Evolutionary conservation across 2,888 invertebrate genomes (phyloP), one percentile per base, ranked within the genome.

Genomic region (Idaea biselata): DNA sequence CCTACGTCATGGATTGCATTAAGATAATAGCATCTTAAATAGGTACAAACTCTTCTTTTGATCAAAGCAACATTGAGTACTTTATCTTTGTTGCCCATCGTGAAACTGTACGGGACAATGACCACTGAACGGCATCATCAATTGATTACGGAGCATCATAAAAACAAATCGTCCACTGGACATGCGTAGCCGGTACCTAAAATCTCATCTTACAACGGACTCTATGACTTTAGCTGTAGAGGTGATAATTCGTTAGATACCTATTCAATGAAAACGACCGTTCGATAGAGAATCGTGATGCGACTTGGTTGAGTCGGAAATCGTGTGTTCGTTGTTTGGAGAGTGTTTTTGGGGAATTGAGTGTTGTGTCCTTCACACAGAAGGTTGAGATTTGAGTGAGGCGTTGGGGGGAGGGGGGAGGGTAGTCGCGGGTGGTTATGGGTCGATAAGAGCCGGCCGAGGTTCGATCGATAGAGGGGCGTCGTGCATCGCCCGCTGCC

Each of bases 121-220:
- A 25, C 72, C 66, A 44, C 44, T 44, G 44, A 44, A 44, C 8
- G 44, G 14, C 44, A 44, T 44, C 44, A 44, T 7, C 44, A 44
- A 44, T 44, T 14, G 44, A 44, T 44, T 44, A 44, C 44, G 44
- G 70, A 69, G 75, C 75, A 75, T 77, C 76, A 76, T 80, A 81
- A 83, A 83, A 83, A 84, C 79, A 82, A 83, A 81, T 81, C 76
- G 76, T 76, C 76, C 74, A 44, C 74, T 75, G 87, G 89, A 91
- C 92, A 91, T 91, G 91, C 92, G 92, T 92, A 87, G 79, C 84
- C 80, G 79, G 81, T 79, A 79, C 79, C 77, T 77, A 72, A 78
- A 81, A 77, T 76, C 75, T 73, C 78, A 72, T 78, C 77, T 77
- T 79, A 85, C 72, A 68, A 70, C 69, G 68, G 68, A 72, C 74